A percentile compares a stretch with the other conserved stretches of the same genome.
phyloP scores from a whole-genome alignment of 2,113 vertebrate species.

The Electrona antarctica region DNA sequence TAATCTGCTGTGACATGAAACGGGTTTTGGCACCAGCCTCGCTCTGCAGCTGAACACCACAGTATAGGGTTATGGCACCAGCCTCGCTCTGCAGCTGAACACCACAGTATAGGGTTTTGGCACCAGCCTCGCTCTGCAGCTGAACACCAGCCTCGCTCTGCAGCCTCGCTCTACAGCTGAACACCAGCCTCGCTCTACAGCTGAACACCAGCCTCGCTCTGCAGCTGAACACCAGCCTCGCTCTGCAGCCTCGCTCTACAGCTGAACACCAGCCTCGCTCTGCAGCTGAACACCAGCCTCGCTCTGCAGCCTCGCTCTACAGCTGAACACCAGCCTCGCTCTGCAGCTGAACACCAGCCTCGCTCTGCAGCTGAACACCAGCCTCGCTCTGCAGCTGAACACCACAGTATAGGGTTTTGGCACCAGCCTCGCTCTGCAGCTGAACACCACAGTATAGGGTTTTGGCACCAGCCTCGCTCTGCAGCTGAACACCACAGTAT shows the following conservation, averaged over 20 bases:
- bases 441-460: too few relatives aligned
- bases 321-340: slow-evolving; percentile 9
- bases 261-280: slow-evolving; percentile 8
- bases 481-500: too few relatives aligned
- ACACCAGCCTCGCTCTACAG: slow-evolving; percentile 5
- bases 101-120: background rate
- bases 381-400: background rate
- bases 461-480: slow-evolving; percentile 15
- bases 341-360: slow-evolving; percentile 11
- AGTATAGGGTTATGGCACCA: too few relatives aligned
- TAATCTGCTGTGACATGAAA: slow-evolving; percentile 15
- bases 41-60: background rate
- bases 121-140: slow-evolving; percentile 5
- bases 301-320: too few relatives aligned
- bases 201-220: slow-evolving; percentile 9
- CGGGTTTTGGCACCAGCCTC: slow-evolving; percentile 19
- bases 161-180: too few relatives aligned
- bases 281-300: slow-evolving; percentile 11
- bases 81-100: too few relatives aligned
- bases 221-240: slow-evolving; percentile 7
- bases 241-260: too few relatives aligned
- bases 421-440: slow-evolving; percentile 5
- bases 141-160: slow-evolving; percentile 7
- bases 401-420: too few relatives aligned
- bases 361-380: slow-evolving; percentile 4